A percentile compares a stretch with the other conserved stretches of the same genome.
Conservation (phyloP, 2,888 invertebrate species). For the Dynastes maya region DNA sequence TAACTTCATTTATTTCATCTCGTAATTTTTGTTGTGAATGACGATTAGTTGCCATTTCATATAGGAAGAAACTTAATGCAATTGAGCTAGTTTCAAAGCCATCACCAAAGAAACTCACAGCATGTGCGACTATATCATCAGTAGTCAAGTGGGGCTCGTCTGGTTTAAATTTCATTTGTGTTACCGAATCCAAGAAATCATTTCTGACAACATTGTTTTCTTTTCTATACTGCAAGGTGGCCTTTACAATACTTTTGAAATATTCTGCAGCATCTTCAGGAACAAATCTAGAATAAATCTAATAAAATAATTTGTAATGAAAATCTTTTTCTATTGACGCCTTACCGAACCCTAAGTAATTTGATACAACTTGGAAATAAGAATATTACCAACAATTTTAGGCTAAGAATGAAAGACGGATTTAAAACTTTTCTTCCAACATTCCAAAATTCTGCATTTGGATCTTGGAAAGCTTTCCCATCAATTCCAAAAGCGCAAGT, state of each 20-base stretch:
- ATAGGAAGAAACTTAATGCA: conserved; percentile 66
- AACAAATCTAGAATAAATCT: conserved; percentile 53
- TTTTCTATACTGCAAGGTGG: conserved; percentile 66
- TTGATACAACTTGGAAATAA: conserved; percentile 61
- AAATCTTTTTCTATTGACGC: neutral
- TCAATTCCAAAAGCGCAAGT: conserved; percentile 69
- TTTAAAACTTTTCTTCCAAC: conserved; percentile 63
- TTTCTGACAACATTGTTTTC: conserved; percentile 66
- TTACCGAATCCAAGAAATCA: conserved; percentile 70
- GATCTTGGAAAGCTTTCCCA: conserved; percentile 65
- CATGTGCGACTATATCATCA: conserved; percentile 65
- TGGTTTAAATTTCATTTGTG: conserved; percentile 60
- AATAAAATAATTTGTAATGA: neutral
- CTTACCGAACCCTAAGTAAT: conserved; percentile 55
- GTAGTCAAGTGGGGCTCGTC: conserved; percentile 57
- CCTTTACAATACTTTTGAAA: conserved; percentile 63
- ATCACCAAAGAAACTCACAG: conserved; percentile 69
- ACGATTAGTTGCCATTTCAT: conserved; percentile 67
- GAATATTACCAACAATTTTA: conserved; percentile 57
- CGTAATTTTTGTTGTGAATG: conserved; percentile 68
- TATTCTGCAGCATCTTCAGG: conserved; percentile 62
- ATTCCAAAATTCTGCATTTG: conserved; percentile 59
- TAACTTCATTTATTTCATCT: conserved; percentile 64
- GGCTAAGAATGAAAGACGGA: conserved; percentile 57
- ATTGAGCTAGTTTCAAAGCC: conserved; percentile 72